These are phyloP conservation scores for Oncorhynchus gorbuscha DNA, from an alignment of 2,113 vertebrate species.

Conservation along the genomic window DNA sequence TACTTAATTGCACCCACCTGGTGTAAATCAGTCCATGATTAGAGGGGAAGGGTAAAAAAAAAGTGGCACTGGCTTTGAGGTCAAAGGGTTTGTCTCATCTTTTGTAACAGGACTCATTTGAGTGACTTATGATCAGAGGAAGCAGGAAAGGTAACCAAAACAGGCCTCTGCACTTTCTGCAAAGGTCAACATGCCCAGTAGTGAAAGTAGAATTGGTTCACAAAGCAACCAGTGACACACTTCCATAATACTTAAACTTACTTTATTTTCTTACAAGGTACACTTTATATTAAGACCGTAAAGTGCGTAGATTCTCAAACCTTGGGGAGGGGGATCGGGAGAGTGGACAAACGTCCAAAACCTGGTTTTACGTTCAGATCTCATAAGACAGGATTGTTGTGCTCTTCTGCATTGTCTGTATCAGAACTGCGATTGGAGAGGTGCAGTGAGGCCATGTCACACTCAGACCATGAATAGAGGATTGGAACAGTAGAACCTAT, in stretches of 20 bases:
- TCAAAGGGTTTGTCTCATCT: background rate
- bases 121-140: background rate
- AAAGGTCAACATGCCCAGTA: background rate
- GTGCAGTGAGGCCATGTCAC: too few relatives aligned
- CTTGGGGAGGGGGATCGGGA: slow-evolving; percentile 7
- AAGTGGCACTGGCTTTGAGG: too few relatives aligned
- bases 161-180: too few relatives aligned
- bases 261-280: slow-evolving; percentile 63
- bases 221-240: background rate
- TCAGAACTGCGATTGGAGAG: slow-evolving; percentile 1
- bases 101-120: background rate
- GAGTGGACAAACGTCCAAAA: slow-evolving; percentile 6
- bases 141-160: background rate
- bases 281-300: slow-evolving; percentile 59
- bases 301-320: slow-evolving; percentile 68
- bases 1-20: too few relatives aligned
- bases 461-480: slow-evolving; percentile 7
- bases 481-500: background rate
- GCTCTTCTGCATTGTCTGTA: slow-evolving; percentile 41
- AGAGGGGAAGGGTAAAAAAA: too few relatives aligned
- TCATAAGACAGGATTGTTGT: slow-evolving; percentile 8
- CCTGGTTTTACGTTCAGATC: slow-evolving; percentile 61
- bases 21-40: too few relatives aligned
- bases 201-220: background rate
- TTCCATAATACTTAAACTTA: slow-evolving; percentile 33